Conservation (phyloP, 2,113 vertebrate species). For the Delphinus delphis region DNA sequence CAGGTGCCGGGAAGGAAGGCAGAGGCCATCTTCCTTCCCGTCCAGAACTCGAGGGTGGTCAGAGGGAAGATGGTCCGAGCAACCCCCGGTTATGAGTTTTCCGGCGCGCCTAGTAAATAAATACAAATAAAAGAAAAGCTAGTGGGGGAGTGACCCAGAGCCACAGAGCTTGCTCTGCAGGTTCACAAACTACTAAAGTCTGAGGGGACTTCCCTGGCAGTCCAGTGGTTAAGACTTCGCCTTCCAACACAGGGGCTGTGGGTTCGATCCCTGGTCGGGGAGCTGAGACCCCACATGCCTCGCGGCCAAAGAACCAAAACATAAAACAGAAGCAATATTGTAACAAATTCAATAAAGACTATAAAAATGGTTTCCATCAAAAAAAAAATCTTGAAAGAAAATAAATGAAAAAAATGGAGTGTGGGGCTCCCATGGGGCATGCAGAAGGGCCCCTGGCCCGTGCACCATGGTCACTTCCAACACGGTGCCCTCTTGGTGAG, state of each 20-base stretch:
- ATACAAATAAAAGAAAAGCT: too few species aligned
- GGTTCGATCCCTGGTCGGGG: too few species aligned
- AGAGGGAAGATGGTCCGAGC: fast-evolving
- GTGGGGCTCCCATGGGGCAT: background rate
- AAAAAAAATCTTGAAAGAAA: too few species aligned
- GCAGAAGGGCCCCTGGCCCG: fast-evolving
- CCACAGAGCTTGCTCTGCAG: background rate
- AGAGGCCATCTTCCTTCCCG: fast-evolving
- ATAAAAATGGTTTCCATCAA: too few species aligned
- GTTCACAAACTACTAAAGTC: background rate
- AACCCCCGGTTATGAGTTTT: too few species aligned
- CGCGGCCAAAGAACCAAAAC: too few species aligned
- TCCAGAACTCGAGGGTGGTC: fast-evolving
- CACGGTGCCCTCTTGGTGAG: fast-evolving
- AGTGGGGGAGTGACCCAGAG: fast-evolving
- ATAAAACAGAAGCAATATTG: too few species aligned
- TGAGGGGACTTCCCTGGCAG: background rate
- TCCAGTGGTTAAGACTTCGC: too few species aligned
- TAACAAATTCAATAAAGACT: too few species aligned
- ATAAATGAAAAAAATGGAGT: too few species aligned
- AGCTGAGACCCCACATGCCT: too few species aligned
- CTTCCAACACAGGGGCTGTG: too few species aligned
- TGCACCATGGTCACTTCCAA: fast-evolving
- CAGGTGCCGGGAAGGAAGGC: background rate
- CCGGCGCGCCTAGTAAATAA: background rate